Base-by-base conservation (phyloP, 2,797 vertebrate genomes). In the Falco cherrug region DNA sequence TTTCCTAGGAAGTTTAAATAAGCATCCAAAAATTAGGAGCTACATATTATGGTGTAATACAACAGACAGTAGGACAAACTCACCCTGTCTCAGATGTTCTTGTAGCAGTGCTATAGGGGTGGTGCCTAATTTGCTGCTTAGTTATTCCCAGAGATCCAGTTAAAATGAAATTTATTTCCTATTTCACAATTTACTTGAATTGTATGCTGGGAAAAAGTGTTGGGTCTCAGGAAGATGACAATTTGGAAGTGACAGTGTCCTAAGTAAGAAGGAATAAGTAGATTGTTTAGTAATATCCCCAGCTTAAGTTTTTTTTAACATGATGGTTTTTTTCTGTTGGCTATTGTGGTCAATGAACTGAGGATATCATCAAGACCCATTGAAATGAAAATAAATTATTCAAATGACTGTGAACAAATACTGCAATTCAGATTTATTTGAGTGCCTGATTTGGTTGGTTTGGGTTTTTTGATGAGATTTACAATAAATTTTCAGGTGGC, bases 311-410 rank as follows among this genome's bases (percentile, higher is more conserved):
- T 14, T 14, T 28, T 87, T 79, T 63, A 51, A 37, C 16, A 26
- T 35, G 16, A 21, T 33, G 3, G 37, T 43, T 77, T 73, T 43
- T 69, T 69, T 61, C 17, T 84, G 11, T 31, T 76, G 48, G 7
- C 14, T 83, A 35, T 20, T 63, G 25, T 31, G 20, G 63, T 47
- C 53, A 79, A 16, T 45, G 29, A 84, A 53, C 47, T 31, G 25
- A 59, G 3, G 3, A 41, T 35, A 53, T 67, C 3, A 43, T 19
- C 13, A 74, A 89, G 84, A 74, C 31, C 28, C 19, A 56, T 28
- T 56, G 61, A 85, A 87, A 84, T 28, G 2, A 70, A 93, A 87
- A 87, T 54, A 50, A 87, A 65, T 76, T 47, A 67, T 74, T 84
- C 24, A 84, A 74, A 77, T 53, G 2, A 56, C 47, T 84, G 24